Evolutionary conservation across 1,140 invertebrate species (phyloP).

Genomic region (Bombyx mandarina): DNA sequence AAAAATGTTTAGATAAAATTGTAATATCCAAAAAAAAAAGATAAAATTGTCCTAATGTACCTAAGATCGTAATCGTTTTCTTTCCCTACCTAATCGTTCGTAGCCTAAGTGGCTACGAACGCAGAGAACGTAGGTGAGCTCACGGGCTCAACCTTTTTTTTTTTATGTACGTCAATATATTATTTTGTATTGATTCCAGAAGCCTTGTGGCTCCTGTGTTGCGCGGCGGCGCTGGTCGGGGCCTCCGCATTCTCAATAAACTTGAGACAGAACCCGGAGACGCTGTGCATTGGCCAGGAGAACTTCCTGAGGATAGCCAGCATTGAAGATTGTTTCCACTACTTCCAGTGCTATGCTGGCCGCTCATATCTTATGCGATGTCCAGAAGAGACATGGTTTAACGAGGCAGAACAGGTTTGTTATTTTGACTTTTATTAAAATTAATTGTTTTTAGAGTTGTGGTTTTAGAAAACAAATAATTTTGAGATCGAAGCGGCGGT

Average conservation of each 20-base stretch:
- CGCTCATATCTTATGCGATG: constrained; percentile 55
- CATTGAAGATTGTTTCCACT: constrained; percentile 41
- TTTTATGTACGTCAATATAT: too few species aligned
- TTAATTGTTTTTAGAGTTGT: too few species aligned
- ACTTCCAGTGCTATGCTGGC: constrained; percentile 58
- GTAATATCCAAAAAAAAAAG: too few species aligned
- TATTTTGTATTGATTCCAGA: constrained; percentile 16
- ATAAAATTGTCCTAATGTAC: too few species aligned
- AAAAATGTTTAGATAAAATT: too few species aligned
- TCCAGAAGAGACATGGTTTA: constrained; percentile 52
- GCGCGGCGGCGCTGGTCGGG: constrained; percentile 33
- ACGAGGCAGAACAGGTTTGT: constrained; percentile 53
- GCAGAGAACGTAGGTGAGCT: too few species aligned
- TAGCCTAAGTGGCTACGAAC: too few species aligned
- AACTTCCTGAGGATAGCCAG: constrained; percentile 58
- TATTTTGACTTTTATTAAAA: too few species aligned
- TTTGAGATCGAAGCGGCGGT: not conserved
- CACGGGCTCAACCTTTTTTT: too few species aligned
- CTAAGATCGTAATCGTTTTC: too few species aligned
- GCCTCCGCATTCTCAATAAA: constrained; percentile 52
- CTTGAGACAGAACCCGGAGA: constrained; percentile 65
- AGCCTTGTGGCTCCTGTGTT: constrained; percentile 28
- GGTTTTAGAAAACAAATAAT: too few species aligned
- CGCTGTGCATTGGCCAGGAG: constrained; percentile 51
- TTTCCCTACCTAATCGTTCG: too few species aligned